These are phyloP conservation scores for Chrysaora quinquecirrha DNA, from an alignment of 30 jellyfish, hydroid and myxozoan genomes.

Conservation along the genomic window DNA sequence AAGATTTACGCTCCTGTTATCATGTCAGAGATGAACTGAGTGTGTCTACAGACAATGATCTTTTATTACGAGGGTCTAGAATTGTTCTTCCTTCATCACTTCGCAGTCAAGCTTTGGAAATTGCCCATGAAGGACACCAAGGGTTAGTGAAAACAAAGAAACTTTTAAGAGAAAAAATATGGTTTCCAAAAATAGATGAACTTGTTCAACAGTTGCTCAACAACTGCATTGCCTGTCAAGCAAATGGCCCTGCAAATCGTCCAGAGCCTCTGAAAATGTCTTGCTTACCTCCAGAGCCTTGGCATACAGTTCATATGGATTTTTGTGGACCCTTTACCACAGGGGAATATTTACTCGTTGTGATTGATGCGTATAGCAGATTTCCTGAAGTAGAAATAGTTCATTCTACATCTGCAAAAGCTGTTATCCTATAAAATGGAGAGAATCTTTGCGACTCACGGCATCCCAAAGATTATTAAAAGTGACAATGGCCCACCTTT, in stretches of 20 bases:
- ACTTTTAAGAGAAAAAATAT: conserved; percentile 51
- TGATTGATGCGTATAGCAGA: too few relatives aligned
- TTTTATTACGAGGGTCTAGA: conserved; percentile 53
- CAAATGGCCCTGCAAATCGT: conserved; percentile 35
- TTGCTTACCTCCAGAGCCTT: too few relatives aligned
- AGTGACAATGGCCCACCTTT: too few relatives aligned
- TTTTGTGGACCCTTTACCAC: too few relatives aligned
- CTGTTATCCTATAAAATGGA: too few relatives aligned
- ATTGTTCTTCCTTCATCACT: conserved; percentile 32
- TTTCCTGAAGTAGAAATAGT: too few relatives aligned
- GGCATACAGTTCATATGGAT: too few relatives aligned
- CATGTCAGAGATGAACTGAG: conserved; percentile 12
- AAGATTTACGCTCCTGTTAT: neutral
- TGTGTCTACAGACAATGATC: conserved; percentile 27
- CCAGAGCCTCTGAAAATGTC: conserved; percentile 39
- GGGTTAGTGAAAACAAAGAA: conserved; percentile 57
- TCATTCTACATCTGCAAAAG: too few relatives aligned
- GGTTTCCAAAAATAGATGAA: conserved; percentile 54
- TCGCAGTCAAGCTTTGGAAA: conserved; percentile 35
- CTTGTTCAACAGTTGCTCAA: conserved; percentile 14
- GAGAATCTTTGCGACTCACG: too few relatives aligned
- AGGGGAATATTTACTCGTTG: too few relatives aligned
- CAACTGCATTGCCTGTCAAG: too few relatives aligned
- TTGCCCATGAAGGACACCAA: conserved; percentile 65
- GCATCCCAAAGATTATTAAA: too few relatives aligned